These are phyloP conservation scores for Rotaria sp. DNA, from an alignment of 2,888 invertebrate species.

Conservation along the genomic window DNA sequence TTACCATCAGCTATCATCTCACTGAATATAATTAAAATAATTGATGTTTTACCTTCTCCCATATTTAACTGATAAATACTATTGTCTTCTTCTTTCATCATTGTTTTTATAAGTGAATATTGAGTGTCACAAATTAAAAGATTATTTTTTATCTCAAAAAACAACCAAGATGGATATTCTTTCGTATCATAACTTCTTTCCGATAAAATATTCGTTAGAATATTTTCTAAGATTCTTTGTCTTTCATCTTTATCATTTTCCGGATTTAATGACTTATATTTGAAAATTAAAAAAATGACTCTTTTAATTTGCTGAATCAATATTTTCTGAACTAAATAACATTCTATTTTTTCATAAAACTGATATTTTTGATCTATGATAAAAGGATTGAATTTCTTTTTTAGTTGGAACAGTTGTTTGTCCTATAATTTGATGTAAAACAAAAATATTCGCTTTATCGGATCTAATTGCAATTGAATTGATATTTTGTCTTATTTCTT, in stretches of 20 bases:
- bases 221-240: neutral
- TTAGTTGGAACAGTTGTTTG: neutral
- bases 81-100: neutral
- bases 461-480: neutral
- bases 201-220: neutral
- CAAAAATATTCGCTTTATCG: neutral
- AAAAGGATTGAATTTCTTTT: neutral
- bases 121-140: neutral
- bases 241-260: neutral
- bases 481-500: neutral
- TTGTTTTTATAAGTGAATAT: neutral
- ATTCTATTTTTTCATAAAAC: neutral
- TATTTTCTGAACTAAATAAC: neutral
- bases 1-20: neutral
- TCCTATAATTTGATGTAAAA: neutral
- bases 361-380: neutral
- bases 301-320: neutral
- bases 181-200: neutral
- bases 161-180: neutral
- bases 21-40: neutral
- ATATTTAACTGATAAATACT: slow-evolving; percentile 5
- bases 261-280: neutral
- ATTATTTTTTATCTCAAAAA: neutral
- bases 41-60: neutral
- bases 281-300: neutral